A percentile compares a stretch with the other conserved stretches of the same genome.
Conservation (phyloP, 2,888 invertebrate genomes). For the Dascillus cervinus region DNA sequence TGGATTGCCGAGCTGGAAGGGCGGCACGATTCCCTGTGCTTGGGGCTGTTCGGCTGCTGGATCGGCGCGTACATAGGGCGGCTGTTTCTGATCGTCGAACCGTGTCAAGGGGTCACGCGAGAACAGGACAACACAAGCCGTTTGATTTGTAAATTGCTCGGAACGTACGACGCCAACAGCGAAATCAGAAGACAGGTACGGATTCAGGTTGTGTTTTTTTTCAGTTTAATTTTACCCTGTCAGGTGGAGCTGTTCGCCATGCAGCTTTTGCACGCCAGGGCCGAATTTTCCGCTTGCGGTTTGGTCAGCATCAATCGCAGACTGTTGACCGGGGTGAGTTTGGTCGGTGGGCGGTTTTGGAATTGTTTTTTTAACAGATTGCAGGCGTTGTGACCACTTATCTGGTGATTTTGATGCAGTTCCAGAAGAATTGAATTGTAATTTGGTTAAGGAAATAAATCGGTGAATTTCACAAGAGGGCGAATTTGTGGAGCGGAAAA, state of each 20-base stretch:
- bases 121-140: slow-evolving; percentile 32
- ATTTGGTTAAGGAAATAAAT: not conserved
- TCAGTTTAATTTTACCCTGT: too few species aligned
- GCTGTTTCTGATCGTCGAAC: slow-evolving; percentile 47
- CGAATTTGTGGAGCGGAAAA: too few species aligned
- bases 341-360: too few species aligned
- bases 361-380: not conserved
- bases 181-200: too few species aligned
- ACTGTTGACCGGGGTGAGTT: slow-evolving; percentile 1
- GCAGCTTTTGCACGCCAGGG: not conserved
- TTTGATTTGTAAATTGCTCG: slow-evolving; percentile 10
- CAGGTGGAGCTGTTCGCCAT: too few species aligned
- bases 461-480: too few species aligned
- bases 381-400: slow-evolving; percentile 3
- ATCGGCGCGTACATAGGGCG: slow-evolving; percentile 43
- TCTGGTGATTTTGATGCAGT: slow-evolving; percentile 3
- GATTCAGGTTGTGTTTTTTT: too few species aligned
- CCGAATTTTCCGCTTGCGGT: slow-evolving; percentile 4
- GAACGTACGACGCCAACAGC: too few species aligned
- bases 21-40: slow-evolving; percentile 37
- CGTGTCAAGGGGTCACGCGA: slow-evolving; percentile 43
- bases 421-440: too few species aligned
- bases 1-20: slow-evolving; percentile 43
- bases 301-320: not conserved
- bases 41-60: slow-evolving; percentile 45